Conservation (phyloP, 2,113 vertebrate genomes). For the Phaethornis superciliosus region DNA sequence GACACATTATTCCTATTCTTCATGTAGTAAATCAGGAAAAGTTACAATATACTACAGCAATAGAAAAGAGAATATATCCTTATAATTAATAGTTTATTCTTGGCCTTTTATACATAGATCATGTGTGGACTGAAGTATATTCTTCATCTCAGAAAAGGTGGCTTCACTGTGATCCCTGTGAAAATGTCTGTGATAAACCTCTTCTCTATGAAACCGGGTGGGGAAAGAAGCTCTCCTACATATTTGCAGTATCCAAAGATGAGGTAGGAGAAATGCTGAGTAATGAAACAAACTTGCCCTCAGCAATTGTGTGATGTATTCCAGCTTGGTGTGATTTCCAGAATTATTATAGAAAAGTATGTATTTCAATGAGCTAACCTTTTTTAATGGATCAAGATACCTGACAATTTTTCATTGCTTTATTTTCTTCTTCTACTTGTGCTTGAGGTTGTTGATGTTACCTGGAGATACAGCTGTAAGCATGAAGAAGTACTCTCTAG, state of each 20-base stretch:
- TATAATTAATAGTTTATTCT: not conserved
- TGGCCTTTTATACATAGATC: slow-evolving; percentile 78
- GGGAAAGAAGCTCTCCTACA: slow-evolving; percentile 93
- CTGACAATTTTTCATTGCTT: not conserved
- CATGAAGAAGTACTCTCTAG: slow-evolving; percentile 89
- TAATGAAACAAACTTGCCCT: not conserved
- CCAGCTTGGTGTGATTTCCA: not conserved
- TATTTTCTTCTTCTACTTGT: slow-evolving; percentile 41
- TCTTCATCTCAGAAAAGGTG: slow-evolving; percentile 89
- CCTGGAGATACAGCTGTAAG: slow-evolving; percentile 96
- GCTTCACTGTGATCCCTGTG: slow-evolving; percentile 96
- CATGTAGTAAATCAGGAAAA: not conserved
- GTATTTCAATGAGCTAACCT: not conserved
- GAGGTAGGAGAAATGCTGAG: slow-evolving; percentile 78
- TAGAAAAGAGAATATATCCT: not conserved
- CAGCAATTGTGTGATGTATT: not conserved
- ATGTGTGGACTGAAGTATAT: slow-evolving; percentile 97
- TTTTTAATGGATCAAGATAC: not conserved
- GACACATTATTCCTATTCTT: not conserved
- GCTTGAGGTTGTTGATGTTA: slow-evolving; percentile 93
- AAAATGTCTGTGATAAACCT: slow-evolving; percentile 92
- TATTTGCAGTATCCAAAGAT: slow-evolving; percentile 95
- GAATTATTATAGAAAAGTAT: not conserved
- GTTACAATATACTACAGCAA: not conserved
- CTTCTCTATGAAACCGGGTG: slow-evolving; percentile 95